These are phyloP conservation scores for Sarcophaga peregrina DNA, from an alignment of 1,140 invertebrate species.

Conservation along the genomic window DNA sequence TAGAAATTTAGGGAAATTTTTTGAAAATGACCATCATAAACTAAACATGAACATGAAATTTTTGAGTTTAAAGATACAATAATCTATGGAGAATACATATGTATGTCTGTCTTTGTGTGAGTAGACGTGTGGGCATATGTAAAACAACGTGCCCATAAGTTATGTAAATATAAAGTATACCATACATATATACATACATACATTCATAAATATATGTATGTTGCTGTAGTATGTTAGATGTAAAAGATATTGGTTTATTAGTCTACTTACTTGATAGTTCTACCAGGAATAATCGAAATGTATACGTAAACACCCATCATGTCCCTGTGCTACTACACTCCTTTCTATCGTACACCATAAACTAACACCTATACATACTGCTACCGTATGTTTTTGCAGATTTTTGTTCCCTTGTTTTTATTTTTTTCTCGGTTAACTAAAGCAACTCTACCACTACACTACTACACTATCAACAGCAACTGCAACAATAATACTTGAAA, in stretches of 20 bases:
- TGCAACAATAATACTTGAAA: too few species aligned
- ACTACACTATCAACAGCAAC: too few species aligned
- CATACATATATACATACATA: too few species aligned
- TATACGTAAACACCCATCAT: background rate
- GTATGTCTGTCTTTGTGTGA: background rate
- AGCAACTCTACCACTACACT: too few species aligned
- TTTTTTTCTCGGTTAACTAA: background rate
- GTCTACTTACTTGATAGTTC: slow-evolving; percentile 20
- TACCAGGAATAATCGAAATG: background rate
- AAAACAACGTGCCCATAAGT: slow-evolving; percentile 21
- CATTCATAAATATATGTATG: background rate
- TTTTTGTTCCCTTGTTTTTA: too few species aligned
- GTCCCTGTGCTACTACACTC: background rate
- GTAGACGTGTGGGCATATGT: too few species aligned
- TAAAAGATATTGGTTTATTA: slow-evolving; percentile 34
- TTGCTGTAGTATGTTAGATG: slow-evolving; percentile 9
- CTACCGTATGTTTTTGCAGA: background rate
- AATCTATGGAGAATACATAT: slow-evolving; percentile 34
- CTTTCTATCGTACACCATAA: background rate
- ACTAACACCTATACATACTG: background rate
- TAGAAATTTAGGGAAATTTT: background rate
- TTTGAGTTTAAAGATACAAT: slow-evolving; percentile 36
- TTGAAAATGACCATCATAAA: slow-evolving; percentile 27
- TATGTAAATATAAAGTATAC: background rate
- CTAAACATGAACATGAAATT: slow-evolving; percentile 32